Conservation (phyloP, 1,140 invertebrate genomes). For the Lutraria rhynchaena region DNA sequence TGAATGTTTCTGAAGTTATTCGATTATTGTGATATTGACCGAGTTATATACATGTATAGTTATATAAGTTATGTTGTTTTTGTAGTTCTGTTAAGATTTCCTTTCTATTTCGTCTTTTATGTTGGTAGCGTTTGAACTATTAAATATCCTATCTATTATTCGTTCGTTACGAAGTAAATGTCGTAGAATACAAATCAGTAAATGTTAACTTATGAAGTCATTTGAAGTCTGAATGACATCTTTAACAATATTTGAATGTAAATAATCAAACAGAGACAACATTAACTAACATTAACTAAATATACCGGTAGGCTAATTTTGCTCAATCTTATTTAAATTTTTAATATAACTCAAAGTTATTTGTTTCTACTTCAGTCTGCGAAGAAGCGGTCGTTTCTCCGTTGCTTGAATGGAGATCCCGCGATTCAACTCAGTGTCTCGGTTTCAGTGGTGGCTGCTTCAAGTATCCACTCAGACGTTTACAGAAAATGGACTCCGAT, state of each 20-base stretch:
- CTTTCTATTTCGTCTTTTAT: constrained; percentile 1
- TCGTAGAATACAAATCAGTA: no score
- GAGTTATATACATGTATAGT: constrained; percentile 1
- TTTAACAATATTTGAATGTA: no score
- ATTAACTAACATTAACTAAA: no score
- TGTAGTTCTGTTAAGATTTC: neutral
- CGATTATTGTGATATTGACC: no score
- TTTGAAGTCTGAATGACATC: no score
- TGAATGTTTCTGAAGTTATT: constrained; percentile 27
- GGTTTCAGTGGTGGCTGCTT: constrained; percentile 42
- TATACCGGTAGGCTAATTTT: no score
- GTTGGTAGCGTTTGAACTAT: neutral
- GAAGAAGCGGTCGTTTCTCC: neutral
- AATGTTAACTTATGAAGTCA: no score
- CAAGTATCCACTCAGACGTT: constrained; percentile 37
- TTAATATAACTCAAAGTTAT: neutral
- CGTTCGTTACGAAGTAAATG: no score
- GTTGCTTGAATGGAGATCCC: constrained; percentile 16
- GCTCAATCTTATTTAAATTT: no score
- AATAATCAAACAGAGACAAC: no score
- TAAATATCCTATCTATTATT: neutral
- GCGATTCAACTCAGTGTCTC: neutral
- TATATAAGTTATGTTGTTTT: neutral
- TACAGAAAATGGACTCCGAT: constrained; percentile 47
- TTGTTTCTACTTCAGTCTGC: constrained; percentile 5